Percentiles rank a stretch among this genome's conserved stretches.
Evolutionary conservation across 2,888 invertebrate genomes (phyloP).

Genomic region (Xylota segnis): DNA sequence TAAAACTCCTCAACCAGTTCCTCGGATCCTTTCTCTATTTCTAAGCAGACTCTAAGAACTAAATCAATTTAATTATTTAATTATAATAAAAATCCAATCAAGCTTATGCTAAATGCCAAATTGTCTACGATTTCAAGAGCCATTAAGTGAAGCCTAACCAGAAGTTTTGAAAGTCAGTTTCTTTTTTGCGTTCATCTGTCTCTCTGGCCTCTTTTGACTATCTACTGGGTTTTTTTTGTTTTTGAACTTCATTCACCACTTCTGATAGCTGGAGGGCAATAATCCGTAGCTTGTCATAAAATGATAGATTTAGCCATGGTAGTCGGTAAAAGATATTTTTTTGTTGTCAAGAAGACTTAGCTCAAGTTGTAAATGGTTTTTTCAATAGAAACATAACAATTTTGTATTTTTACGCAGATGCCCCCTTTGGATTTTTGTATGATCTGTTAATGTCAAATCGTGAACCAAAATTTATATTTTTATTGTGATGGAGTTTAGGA

Average conservation of each 20-base stretch:
- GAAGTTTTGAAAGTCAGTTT: neutral
- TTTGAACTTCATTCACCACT: neutral
- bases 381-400: no score
- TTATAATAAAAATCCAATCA: neutral
- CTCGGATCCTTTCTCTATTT: constrained; percentile 2
- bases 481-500: no score
- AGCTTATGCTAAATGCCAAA: constrained; percentile 7
- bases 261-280: neutral
- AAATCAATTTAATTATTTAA: constrained; percentile 3
- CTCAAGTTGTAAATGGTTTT: no score
- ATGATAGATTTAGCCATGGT: neutral
- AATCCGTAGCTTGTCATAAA: neutral
- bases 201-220: neutral
- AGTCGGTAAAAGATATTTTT: neutral
- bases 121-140: neutral
- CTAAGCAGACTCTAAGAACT: neutral
- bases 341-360: no score
- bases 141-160: neutral
- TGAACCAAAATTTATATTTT: no score
- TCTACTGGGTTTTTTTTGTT: no score
- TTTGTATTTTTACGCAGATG: no score
- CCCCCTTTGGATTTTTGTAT: no score
- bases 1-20: constrained; percentile 2
- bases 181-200: neutral
- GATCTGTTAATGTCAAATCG: no score